These are phyloP conservation scores for Eptatretus burgeri DNA, from an alignment of 2,113 vertebrate species.

Conservation along the genomic window DNA sequence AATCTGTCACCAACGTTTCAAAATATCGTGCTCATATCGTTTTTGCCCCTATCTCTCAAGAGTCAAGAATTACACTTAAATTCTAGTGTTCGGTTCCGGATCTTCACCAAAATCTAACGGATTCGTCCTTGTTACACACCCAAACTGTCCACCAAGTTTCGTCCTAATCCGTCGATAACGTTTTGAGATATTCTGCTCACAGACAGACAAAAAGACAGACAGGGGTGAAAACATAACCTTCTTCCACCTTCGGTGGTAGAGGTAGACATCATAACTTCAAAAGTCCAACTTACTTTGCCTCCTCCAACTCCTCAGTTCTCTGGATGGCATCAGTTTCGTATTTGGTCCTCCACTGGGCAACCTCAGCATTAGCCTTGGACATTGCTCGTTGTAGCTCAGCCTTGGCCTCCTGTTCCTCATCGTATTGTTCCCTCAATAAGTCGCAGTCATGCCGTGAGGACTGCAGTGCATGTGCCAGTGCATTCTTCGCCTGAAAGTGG, in stretches of 20 bases:
- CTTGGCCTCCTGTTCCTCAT: slow-evolving; percentile 11
- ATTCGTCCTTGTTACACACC: background rate
- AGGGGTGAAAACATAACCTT: too few relatives aligned
- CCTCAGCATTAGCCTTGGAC: slow-evolving; percentile 11
- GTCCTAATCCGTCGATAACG: too few relatives aligned
- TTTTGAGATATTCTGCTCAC: too few relatives aligned
- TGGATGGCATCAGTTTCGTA: slow-evolving; percentile 13
- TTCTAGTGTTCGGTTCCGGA: too few relatives aligned
- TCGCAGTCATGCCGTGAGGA: slow-evolving; percentile 10
- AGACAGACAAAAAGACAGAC: too few relatives aligned
- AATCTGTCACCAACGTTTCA: too few relatives aligned
- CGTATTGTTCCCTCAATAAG: slow-evolving; percentile 11
- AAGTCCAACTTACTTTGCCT: slow-evolving; percentile 18
- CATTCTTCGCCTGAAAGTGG: slow-evolving; percentile 11
- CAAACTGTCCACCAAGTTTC: background rate
- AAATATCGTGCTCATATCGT: too few relatives aligned
- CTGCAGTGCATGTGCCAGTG: slow-evolving; percentile 12
- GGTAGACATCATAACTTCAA: too few relatives aligned
- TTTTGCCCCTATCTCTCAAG: too few relatives aligned
- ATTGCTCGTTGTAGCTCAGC: slow-evolving; percentile 10
- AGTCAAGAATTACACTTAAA: background rate
- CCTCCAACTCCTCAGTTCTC: slow-evolving; percentile 27
- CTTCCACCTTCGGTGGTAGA: too few relatives aligned
- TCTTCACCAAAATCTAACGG: too few relatives aligned
- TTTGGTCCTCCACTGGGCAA: slow-evolving; percentile 11